Percentiles rank a stretch among this genome's conserved stretches.
These are phyloP conservation scores for Boloria selene DNA, from an alignment of 2,888 invertebrate species.

Conservation along the genomic window DNA sequence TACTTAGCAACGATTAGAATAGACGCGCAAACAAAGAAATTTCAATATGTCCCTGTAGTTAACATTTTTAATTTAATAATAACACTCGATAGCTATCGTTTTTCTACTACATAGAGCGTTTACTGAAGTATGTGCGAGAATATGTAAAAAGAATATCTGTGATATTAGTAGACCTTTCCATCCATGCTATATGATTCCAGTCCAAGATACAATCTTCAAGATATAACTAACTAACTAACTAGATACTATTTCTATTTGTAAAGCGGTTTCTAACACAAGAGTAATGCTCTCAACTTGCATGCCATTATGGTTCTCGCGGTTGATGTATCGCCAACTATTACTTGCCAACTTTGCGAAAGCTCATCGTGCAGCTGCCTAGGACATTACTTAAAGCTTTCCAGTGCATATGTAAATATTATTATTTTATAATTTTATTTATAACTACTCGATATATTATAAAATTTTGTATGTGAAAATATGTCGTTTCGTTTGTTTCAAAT, in stretches of 20 bases:
- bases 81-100: no score
- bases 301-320: constrained; percentile 27
- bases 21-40: no score
- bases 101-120: no score
- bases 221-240: constrained; percentile 10
- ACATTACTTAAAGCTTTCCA: background rate
- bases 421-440: background rate
- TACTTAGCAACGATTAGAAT: no score
- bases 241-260: constrained; percentile 25
- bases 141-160: no score
- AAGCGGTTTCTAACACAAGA: constrained; percentile 27
- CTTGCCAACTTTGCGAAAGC: constrained; percentile 50
- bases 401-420: background rate
- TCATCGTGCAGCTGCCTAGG: constrained; percentile 23
- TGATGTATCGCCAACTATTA: constrained; percentile 49
- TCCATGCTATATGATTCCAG: background rate
- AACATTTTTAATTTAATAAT: no score
- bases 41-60: no score
- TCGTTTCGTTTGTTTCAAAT: no score
- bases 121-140: no score
- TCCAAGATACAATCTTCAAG: constrained; percentile 1
- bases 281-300: constrained; percentile 26
- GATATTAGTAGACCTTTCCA: no score
- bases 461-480: no score
- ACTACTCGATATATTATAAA: no score